These are phyloP conservation scores for Dicaeum eximium DNA, from an alignment of 2,113 vertebrate species.

Conservation along the genomic window DNA sequence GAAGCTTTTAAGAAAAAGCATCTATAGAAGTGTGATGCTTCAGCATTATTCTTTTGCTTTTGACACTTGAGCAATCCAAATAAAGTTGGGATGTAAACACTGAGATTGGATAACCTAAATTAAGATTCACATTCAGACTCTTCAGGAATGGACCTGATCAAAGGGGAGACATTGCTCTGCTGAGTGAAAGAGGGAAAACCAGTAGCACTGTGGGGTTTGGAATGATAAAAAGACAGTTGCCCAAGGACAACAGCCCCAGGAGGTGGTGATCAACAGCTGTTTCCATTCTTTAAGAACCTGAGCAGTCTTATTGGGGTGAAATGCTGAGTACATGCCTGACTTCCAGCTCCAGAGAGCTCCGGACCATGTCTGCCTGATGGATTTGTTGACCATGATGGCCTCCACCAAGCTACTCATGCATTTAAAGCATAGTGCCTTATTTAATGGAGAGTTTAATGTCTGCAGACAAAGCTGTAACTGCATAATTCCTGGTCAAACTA, in stretches of 20 bases:
- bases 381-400: not conserved
- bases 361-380: not conserved
- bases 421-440: not conserved
- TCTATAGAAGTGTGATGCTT: not conserved
- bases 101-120: not conserved
- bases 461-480: not conserved
- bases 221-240: not conserved
- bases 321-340: not conserved
- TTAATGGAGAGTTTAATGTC: not conserved
- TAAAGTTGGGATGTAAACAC: not conserved
- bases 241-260: not conserved
- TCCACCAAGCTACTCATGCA: not conserved
- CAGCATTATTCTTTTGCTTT: not conserved
- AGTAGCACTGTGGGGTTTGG: not conserved
- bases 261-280: not conserved
- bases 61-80: not conserved
- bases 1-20: not conserved
- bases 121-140: not conserved
- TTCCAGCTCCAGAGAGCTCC: not conserved
- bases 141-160: not conserved
- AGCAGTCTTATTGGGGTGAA: not conserved
- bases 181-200: not conserved
- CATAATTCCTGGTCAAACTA: not conserved
- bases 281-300: not conserved
- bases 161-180: not conserved